Percentiles rank a stretch among this genome's conserved stretches.
These are phyloP conservation scores for Eidolon helvum DNA, from an alignment of 2,113 vertebrate genomes.

Conservation along the genomic window DNA sequence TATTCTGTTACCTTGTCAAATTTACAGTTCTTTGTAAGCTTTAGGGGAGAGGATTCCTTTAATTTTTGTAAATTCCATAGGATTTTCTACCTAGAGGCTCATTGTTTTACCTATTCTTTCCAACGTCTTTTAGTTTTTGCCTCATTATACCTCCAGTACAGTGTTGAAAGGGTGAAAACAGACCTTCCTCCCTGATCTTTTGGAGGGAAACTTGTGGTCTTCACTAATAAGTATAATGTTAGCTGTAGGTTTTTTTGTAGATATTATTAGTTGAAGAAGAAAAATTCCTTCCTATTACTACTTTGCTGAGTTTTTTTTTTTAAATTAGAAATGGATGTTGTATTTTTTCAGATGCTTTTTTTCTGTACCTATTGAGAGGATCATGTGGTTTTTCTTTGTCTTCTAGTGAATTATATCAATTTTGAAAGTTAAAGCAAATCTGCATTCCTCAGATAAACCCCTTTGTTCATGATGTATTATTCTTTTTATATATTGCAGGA, in stretches of 20 bases:
- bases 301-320: background rate
- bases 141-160: background rate
- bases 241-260: background rate
- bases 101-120: background rate
- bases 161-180: background rate
- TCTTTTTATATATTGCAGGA: background rate
- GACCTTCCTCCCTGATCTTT: background rate
- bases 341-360: background rate
- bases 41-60: background rate
- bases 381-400: background rate
- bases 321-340: background rate
- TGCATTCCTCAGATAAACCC: background rate
- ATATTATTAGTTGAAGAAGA: background rate
- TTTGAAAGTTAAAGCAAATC: background rate
- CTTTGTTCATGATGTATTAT: background rate
- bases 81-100: background rate
- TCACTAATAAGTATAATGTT: background rate
- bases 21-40: background rate
- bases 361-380: background rate
- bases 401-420: background rate
- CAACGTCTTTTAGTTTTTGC: background rate
- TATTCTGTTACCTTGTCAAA: background rate
- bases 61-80: background rate
- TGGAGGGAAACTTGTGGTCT: background rate
- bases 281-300: background rate